phyloP scores from a whole-genome alignment of 2,888 invertebrate genomes.

The Habrosyne pyritoides region DNA sequence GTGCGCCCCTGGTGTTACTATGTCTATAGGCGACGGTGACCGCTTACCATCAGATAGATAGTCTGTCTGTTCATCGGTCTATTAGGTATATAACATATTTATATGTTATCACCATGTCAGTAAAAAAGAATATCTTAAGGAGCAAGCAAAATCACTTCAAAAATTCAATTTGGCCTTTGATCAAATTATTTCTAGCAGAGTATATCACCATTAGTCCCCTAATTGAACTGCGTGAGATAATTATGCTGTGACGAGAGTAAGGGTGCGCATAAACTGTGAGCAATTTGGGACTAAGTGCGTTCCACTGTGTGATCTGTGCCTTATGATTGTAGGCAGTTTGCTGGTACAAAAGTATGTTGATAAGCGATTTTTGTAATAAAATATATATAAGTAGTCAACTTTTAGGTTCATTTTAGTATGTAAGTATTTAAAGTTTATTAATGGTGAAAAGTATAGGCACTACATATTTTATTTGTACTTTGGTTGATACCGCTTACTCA shows the following conservation, averaged over 20 bases:
- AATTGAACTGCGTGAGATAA: constrained; percentile 41
- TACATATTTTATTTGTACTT: too few species aligned
- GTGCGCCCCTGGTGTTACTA: too few species aligned
- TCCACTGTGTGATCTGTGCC: constrained; percentile 56
- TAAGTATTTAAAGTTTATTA: too few species aligned
- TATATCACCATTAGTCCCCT: constrained; percentile 28
- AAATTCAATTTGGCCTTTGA: background rate
- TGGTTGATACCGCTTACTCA: too few species aligned
- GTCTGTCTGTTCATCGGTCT: too few species aligned
- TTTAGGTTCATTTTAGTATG: too few species aligned
- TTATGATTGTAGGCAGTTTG: constrained; percentile 35
- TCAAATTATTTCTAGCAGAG: background rate
- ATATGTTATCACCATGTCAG: background rate
- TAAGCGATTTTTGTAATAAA: constrained; percentile 7
- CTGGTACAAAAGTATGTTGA: constrained; percentile 20
- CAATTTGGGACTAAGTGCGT: constrained; percentile 61
- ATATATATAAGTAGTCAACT: too few species aligned
- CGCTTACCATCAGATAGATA: too few species aligned
- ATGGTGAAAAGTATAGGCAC: too few species aligned
- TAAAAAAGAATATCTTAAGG: background rate
- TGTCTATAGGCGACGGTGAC: too few species aligned
- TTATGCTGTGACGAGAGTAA: constrained; percentile 45
- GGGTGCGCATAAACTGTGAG: constrained; percentile 47
- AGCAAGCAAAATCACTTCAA: background rate
- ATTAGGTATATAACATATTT: too few species aligned